These are phyloP conservation scores for Rhopalosiphum nymphaeae DNA, from an alignment of 2,888 invertebrate genomes.

Conservation along the genomic window DNA sequence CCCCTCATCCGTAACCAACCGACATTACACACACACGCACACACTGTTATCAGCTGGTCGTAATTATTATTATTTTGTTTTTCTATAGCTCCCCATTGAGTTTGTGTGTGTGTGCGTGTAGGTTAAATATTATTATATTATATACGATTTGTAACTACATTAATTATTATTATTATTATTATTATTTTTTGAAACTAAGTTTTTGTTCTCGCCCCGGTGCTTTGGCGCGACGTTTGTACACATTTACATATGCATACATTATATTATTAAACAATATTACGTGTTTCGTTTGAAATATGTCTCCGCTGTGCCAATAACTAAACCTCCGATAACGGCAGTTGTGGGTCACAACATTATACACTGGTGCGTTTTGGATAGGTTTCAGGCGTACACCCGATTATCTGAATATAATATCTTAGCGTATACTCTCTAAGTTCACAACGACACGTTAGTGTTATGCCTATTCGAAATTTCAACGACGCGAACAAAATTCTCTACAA, in stretches of 20 bases:
- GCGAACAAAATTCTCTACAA: too few relatives aligned
- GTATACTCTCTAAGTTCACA: too few relatives aligned
- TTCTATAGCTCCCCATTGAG: not conserved
- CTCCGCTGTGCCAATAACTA: not conserved
- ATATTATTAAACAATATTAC: not conserved
- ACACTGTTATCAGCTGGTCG: not conserved
- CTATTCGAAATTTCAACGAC: too few relatives aligned
- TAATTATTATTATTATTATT: conserved; percentile 4
- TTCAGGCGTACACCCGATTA: too few relatives aligned
- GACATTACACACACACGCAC: not conserved
- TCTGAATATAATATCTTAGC: too few relatives aligned
- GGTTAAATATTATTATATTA: conserved; percentile 21
- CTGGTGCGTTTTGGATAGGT: not conserved
- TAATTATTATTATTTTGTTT: not conserved
- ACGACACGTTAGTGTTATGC: too few relatives aligned
- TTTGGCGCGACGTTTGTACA: not conserved
- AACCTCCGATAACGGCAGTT: not conserved
- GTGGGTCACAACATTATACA: not conserved
- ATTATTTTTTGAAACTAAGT: conserved; percentile 14
- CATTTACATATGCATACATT: not conserved
- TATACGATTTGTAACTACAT: not conserved
- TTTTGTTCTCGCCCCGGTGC: conserved; percentile 3
- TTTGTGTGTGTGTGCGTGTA: not conserved
- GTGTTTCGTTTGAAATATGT: not conserved
- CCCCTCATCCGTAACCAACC: conserved; percentile 28